Percentiles rank a stretch among this genome's conserved stretches.
Conservation (phyloP, 2,113 vertebrate species). For the Neodontobutis hainanensis region DNA sequence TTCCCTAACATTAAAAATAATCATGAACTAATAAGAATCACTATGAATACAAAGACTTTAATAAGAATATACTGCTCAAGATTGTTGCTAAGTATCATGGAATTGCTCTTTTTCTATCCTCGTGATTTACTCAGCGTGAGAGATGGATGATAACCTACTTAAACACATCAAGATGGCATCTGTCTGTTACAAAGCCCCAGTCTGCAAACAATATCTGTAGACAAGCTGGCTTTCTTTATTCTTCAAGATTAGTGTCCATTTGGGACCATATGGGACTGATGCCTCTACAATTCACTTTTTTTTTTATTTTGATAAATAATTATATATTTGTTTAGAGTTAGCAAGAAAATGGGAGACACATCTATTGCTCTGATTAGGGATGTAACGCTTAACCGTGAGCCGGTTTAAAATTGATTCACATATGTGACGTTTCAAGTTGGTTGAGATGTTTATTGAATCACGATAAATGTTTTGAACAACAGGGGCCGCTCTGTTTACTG, state of each 20-base stretch:
- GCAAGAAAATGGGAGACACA: slow-evolving; percentile 7
- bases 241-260: slow-evolving; percentile 57
- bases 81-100: background rate
- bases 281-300: slow-evolving; percentile 40
- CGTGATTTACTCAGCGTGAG: background rate
- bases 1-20: no score
- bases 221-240: slow-evolving; percentile 53
- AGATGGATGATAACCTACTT: slow-evolving; percentile 35
- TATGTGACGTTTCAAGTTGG: no score
- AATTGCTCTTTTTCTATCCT: no score
- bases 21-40: no score
- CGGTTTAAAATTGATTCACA: no score
- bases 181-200: slow-evolving; percentile 43
- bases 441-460: no score
- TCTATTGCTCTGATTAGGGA: background rate
- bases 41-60: no score
- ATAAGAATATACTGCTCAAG: no score
- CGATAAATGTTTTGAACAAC: no score
- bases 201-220: slow-evolving; percentile 53
- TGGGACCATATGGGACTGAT: slow-evolving; percentile 68
- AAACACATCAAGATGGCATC: slow-evolving; percentile 61
- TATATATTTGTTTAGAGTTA: slow-evolving; percentile 25
- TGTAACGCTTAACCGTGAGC: no score
- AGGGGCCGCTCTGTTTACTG: no score
- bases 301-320: background rate